Percentiles rank a stretch among this genome's conserved stretches.
phyloP scores from a whole-genome alignment of 2,797 vertebrate genomes.

The Hyperoplus lanceolatus region DNA sequence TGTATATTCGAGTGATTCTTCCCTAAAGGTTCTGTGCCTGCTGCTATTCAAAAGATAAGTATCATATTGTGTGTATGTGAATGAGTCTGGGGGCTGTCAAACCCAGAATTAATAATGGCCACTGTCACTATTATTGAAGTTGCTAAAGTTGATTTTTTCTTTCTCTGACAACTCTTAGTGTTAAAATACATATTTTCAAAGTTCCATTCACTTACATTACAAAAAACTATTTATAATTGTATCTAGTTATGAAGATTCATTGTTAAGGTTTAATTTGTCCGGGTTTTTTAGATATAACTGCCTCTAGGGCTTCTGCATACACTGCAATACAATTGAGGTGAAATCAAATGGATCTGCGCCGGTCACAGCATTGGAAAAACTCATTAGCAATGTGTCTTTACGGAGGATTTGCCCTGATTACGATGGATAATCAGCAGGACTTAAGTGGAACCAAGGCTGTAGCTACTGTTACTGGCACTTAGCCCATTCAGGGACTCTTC shows the following conservation, averaged over 20 bases:
- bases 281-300: background rate
- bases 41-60: slow-evolving; percentile 28
- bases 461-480: background rate
- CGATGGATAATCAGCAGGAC: background rate
- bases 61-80: background rate
- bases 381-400: background rate
- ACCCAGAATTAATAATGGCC: background rate
- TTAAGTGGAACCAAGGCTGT: background rate
- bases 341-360: background rate
- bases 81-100: background rate
- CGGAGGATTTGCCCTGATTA: background rate
- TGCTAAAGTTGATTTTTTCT: too few species aligned
- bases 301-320: too few species aligned
- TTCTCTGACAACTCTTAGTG: too few species aligned
- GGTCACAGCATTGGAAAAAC: background rate
- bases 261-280: background rate
- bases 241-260: background rate
- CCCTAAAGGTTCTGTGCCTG: slow-evolving; percentile 2
- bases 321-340: background rate
- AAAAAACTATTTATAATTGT: background rate
- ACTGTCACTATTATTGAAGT: background rate
- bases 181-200: background rate
- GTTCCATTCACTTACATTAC: background rate
- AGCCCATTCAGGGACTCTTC: background rate
- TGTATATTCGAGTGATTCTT: slow-evolving; percentile 7